Base-by-base conservation (phyloP, 2,888 invertebrate species). In the Diplolepis rosae region DNA sequence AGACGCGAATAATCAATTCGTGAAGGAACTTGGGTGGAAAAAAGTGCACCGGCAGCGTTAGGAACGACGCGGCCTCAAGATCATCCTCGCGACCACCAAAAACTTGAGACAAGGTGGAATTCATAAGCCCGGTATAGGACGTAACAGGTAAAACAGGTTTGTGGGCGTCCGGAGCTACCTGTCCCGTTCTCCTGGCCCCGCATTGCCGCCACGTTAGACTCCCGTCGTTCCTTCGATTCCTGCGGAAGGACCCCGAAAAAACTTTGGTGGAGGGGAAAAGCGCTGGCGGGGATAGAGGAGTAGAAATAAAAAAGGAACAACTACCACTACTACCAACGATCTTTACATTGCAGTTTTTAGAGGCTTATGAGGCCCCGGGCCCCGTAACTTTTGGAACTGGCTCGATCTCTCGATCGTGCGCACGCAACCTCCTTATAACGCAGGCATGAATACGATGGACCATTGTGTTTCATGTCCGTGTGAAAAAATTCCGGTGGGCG, bases 91-190 rank as follows among this genome's bases (percentile, higher is more conserved):
- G 71, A 74, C 70, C 71, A 69, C 69, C 74, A 69, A 77, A 77
- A 77, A 71, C 72, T 71, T 70, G 70, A 70, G 73, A 77, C 74
- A 70, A 71, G 81, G 77, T 76, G 80, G 77, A 77, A 79, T 79
- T 82, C 80, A 80, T 83, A 80, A 79, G 80, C 79, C 56, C 70
- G 77, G 77, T 75, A 71, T 74, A 80, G 79, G 80, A 82, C 66
- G 73, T 70, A 85, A 85, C 85, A 85, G 85, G 86, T 84, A 83
- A 85, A 86, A 86, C 85, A 82, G 86, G 86, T 86, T 86, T 85
- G 85, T 84, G 84, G 85, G 84, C 83, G 85, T 85, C 84, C 79
- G 79, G 79, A 72, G 82, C 84, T 85, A 83, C 84, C 84, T 83
- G 83, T 84, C 83, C 82, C 80, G 80, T 81, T 82, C 72, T 70